Evolutionary conservation across 2,888 invertebrate species (phyloP).

Genomic region (Julus scandinavius): DNA sequence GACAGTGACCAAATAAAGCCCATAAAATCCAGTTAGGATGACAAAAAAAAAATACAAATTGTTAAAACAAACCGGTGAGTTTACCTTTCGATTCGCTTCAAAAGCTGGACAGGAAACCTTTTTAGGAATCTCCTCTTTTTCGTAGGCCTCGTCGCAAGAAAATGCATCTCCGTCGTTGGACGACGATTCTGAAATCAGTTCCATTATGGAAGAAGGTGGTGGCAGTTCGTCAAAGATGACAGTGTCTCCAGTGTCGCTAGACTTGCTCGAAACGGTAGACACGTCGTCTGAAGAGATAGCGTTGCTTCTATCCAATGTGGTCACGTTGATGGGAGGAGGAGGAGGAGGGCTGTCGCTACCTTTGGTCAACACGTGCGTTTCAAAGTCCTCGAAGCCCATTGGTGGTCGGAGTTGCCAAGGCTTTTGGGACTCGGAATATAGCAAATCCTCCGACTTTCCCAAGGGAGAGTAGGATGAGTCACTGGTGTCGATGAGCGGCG

Average conservation of each 20-base stretch:
- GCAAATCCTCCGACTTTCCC: slow-evolving; percentile 55
- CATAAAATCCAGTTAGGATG: no score
- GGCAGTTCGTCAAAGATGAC: slow-evolving; percentile 62
- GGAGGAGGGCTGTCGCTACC: slow-evolving; percentile 56
- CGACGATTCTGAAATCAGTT: slow-evolving; percentile 44
- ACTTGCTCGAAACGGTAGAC: slow-evolving; percentile 59
- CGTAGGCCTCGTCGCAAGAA: not conserved
- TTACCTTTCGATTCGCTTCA: slow-evolving; percentile 39
- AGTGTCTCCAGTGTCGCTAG: slow-evolving; percentile 62
- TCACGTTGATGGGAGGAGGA: slow-evolving; percentile 48
- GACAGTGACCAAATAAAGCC: no score
- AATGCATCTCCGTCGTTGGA: slow-evolving; percentile 37
- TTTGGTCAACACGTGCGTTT: not conserved
- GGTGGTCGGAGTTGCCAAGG: slow-evolving; percentile 51
- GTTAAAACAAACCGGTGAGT: not conserved
- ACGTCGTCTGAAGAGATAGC: slow-evolving; percentile 58
- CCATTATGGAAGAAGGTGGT: slow-evolving; percentile 57
- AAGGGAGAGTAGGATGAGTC: slow-evolving; percentile 64
- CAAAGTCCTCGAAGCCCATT: slow-evolving; percentile 52
- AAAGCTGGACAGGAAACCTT: not conserved
- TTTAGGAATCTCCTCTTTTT: not conserved
- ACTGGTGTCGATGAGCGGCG: slow-evolving; percentile 53
- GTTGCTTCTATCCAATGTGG: slow-evolving; percentile 56
- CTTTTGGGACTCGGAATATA: slow-evolving; percentile 31
- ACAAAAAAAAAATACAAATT: not conserved